Conservation (phyloP, 2,113 vertebrate species). For the Lepus timidus region DNA sequence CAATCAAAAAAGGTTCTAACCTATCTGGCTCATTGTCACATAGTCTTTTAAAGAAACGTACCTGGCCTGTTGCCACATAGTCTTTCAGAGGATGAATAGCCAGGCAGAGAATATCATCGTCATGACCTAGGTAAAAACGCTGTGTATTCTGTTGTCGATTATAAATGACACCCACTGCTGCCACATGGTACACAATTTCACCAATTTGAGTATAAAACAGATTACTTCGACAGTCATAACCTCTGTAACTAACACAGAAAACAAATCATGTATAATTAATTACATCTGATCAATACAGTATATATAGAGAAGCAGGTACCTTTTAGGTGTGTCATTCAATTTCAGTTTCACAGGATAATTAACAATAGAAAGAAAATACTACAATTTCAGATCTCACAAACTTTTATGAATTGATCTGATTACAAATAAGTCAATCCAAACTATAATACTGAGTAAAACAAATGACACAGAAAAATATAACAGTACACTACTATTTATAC, state of each 20-base stretch:
- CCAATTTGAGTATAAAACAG: conserved; percentile 99
- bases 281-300: background rate
- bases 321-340: background rate
- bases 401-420: conserved; percentile 24
- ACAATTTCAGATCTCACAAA: conserved; percentile 10
- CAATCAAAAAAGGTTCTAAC: background rate
- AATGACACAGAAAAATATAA: background rate
- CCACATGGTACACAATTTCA: conserved; percentile 98
- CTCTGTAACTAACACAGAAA: conserved; percentile 93
- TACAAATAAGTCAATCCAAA: conserved; percentile 53
- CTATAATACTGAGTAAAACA: background rate
- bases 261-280: conserved; percentile 40
- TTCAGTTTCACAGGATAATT: conserved; percentile 17
- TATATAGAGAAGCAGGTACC: background rate
- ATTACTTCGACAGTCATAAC: conserved; percentile 98
- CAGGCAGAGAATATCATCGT: conserved; percentile 98
- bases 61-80: conserved; percentile 99
- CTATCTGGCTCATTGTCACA: background rate
- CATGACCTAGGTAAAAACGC: conserved; percentile 97
- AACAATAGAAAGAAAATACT: conserved; percentile 52
- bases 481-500: background rate
- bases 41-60: conserved; percentile 79
- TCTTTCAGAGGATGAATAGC: conserved; percentile 98
- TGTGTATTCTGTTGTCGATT: conserved; percentile 98
- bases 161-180: conserved; percentile 97